Conservation (phyloP, 2,888 invertebrate species). For the Amphimallon solstitiale region DNA sequence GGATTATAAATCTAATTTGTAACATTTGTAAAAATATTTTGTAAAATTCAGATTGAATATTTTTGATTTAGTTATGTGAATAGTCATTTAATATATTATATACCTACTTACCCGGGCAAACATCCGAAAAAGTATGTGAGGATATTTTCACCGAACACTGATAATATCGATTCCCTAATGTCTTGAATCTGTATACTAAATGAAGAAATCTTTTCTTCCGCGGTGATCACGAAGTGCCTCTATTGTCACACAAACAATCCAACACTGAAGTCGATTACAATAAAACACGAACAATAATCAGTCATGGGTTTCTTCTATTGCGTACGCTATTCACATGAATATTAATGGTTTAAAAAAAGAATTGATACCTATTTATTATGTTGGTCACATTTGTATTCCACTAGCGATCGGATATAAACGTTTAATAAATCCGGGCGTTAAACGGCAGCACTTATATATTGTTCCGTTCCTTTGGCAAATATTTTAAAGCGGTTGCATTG, state of each 20-base stretch:
- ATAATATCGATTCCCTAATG: background rate
- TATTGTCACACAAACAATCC: conserved; percentile 34
- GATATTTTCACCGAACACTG: too few relatives aligned
- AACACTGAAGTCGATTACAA: conserved; percentile 37
- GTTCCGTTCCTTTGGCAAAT: conserved; percentile 17
- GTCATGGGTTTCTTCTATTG: conserved; percentile 28
- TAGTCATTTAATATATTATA: too few relatives aligned
- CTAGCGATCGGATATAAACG: conserved; percentile 15
- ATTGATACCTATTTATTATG: conserved; percentile 37
- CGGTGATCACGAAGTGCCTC: conserved; percentile 27
- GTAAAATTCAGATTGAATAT: too few relatives aligned
- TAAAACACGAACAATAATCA: conserved; percentile 38
- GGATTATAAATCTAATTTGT: too few relatives aligned
- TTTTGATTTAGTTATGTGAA: too few relatives aligned
- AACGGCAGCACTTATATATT: background rate
- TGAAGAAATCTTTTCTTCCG: background rate
- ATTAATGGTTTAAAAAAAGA: conserved; percentile 38
- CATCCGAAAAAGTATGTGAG: conserved; percentile 1
- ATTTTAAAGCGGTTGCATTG: background rate
- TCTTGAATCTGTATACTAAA: background rate
- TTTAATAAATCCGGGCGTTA: conserved; percentile 21
- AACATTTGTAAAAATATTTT: too few relatives aligned
- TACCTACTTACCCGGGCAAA: conserved; percentile 13
- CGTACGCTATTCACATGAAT: conserved; percentile 33
- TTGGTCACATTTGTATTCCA: conserved; percentile 34